Conservation (phyloP, 1,140 invertebrate genomes). For the Kradibia gibbosae region DNA sequence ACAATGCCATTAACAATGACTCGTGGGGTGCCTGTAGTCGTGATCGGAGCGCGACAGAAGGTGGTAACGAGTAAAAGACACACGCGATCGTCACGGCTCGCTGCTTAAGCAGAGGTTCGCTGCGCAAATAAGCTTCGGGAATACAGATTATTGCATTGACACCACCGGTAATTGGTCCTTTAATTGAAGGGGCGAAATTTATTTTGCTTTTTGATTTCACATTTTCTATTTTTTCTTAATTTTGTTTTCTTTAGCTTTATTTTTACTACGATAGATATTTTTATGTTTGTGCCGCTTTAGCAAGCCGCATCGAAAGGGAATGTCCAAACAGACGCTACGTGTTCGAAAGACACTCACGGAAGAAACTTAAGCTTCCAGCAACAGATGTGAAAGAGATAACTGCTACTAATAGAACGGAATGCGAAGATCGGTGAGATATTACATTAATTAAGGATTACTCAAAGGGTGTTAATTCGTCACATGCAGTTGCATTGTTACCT, state of each 20-base stretch:
- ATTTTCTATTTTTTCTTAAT: background rate
- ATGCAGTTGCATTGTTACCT: too few relatives aligned
- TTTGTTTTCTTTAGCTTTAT: background rate
- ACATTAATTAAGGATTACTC: background rate
- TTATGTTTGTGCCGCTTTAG: slow-evolving; percentile 70
- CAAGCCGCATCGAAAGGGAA: slow-evolving; percentile 86
- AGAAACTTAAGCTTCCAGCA: slow-evolving; percentile 83
- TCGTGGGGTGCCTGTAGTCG: slow-evolving; percentile 46
- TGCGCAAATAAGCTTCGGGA: background rate
- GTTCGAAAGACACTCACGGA: slow-evolving; percentile 88
- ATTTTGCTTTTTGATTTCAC: background rate
- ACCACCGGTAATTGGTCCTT: slow-evolving; percentile 15
- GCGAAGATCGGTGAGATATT: slow-evolving; percentile 81
- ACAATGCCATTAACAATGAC: slow-evolving; percentile 52
- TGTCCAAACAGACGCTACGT: slow-evolving; percentile 90
- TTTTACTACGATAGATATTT: background rate
- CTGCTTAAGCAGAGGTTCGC: background rate
- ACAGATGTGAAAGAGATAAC: slow-evolving; percentile 86
- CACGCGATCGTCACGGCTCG: slow-evolving; percentile 46
- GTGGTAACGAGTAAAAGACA: slow-evolving; percentile 41
- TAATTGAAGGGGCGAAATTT: background rate
- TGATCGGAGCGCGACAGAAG: slow-evolving; percentile 42
- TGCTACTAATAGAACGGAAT: slow-evolving; percentile 87
- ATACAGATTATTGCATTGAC: slow-evolving; percentile 24
- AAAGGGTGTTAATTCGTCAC: too few relatives aligned